Percentiles rank a stretch among this genome's conserved stretches.
These are phyloP conservation scores for Melinaea menophilus DNA, from an alignment of 2,888 invertebrate species.

Conservation along the genomic window DNA sequence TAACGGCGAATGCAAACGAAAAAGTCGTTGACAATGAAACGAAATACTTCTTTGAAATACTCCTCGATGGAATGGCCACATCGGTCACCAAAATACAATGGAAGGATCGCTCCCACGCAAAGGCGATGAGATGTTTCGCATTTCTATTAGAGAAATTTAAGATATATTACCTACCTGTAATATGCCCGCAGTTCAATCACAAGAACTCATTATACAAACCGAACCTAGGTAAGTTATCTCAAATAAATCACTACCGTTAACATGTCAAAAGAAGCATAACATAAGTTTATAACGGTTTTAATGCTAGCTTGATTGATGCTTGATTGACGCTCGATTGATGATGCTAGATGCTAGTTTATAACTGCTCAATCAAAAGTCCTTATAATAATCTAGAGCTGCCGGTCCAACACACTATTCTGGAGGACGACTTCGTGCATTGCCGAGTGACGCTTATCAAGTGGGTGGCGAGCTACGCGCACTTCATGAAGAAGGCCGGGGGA, in stretches of 20 bases:
- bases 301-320: background rate
- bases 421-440: slow-evolving; percentile 83
- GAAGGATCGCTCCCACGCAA: slow-evolving; percentile 88
- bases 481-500: slow-evolving; percentile 81
- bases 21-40: slow-evolving; percentile 90
- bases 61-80: slow-evolving; percentile 94
- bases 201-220: slow-evolving; percentile 90
- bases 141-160: slow-evolving; percentile 96
- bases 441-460: slow-evolving; percentile 93
- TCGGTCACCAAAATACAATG: slow-evolving; percentile 94
- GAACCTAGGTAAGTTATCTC: slow-evolving; percentile 79
- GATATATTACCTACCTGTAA: slow-evolving; percentile 90
- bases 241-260: slow-evolving; percentile 1
- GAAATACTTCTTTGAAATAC: slow-evolving; percentile 90
- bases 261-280: too few relatives aligned
- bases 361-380: too few relatives aligned
- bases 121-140: slow-evolving; percentile 89
- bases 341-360: background rate
- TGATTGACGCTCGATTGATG: background rate
- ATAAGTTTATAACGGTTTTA: too few relatives aligned
- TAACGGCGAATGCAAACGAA: slow-evolving; percentile 90
- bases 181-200: slow-evolving; percentile 91
- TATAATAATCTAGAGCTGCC: slow-evolving; percentile 80
- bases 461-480: slow-evolving; percentile 91
- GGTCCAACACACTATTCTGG: slow-evolving; percentile 83